Evolutionary conservation across 2,888 invertebrate species (phyloP).

Genomic region (Elmis aenea): DNA sequence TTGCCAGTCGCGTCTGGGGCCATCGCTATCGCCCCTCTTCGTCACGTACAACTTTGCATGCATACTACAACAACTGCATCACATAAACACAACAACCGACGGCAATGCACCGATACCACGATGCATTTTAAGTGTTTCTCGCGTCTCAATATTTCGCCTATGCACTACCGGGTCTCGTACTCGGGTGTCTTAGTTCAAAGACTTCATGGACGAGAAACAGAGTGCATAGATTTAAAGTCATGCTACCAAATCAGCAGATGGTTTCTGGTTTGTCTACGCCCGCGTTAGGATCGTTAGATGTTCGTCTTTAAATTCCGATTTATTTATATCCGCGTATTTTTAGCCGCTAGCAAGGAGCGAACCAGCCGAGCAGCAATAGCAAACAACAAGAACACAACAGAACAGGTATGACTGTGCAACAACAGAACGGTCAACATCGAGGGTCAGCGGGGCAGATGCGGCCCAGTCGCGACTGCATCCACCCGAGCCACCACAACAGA

Average conservation of each 20-base stretch:
- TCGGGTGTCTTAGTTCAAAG: constrained; percentile 3
- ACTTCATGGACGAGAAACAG: constrained; percentile 8
- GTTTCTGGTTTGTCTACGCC: constrained; percentile 27
- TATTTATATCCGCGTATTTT: constrained; percentile 44
- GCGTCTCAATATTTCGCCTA: not conserved
- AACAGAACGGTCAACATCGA: constrained; percentile 37
- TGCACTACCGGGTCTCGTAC: constrained; percentile 5
- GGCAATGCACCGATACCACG: constrained; percentile 30
- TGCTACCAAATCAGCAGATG: constrained; percentile 22
- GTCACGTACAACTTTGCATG: constrained; percentile 40
- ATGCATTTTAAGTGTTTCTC: constrained; percentile 22
- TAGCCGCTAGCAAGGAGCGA: constrained; percentile 42
- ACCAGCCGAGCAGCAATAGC: constrained; percentile 33
- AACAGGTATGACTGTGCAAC: constrained; percentile 37
- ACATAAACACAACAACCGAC: constrained; percentile 36
- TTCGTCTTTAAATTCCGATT: constrained; percentile 37
- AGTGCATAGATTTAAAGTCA: constrained; percentile 14
- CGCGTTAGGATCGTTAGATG: constrained; percentile 29
- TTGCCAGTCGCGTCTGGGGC: constrained; percentile 24
- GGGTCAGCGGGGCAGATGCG: constrained; percentile 32
- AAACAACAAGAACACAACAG: constrained; percentile 38
- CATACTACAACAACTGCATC: constrained; percentile 38
- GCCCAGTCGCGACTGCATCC: constrained; percentile 27
- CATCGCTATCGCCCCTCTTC: constrained; percentile 28
- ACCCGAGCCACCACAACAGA: constrained; percentile 38